Conservation (phyloP, 2,888 invertebrate genomes). For the Pseudanteris insignis region DNA sequence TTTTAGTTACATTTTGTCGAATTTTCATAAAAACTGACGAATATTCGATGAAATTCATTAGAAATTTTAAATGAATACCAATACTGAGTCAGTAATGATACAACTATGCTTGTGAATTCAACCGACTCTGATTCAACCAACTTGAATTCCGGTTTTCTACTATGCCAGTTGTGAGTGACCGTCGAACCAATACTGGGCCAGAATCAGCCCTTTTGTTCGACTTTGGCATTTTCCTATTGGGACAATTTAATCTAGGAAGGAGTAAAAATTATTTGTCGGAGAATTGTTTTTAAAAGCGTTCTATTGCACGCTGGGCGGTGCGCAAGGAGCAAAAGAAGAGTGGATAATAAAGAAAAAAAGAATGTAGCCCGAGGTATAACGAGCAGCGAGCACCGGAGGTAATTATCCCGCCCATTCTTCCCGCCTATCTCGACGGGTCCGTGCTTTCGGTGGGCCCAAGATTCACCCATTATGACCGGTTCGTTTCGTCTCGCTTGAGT, state of each 20-base stretch:
- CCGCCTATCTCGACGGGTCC: slow-evolving; percentile 59
- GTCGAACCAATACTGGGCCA: no score
- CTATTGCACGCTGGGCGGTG: slow-evolving; percentile 46
- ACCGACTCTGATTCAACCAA: no score
- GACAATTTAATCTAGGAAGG: no score
- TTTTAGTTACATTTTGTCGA: no score
- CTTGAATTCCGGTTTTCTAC: no score
- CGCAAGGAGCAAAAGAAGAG: slow-evolving; percentile 44
- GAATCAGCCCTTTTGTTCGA: slow-evolving; percentile 5
- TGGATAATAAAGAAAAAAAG: slow-evolving; percentile 45
- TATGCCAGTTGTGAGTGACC: no score
- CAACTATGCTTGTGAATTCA: no score
- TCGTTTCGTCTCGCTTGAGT: slow-evolving; percentile 47
- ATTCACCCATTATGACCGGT: slow-evolving; percentile 58
- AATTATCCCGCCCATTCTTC: slow-evolving; percentile 66
- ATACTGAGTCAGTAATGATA: no score
- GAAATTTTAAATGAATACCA: no score
- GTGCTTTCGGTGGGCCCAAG: slow-evolving; percentile 55
- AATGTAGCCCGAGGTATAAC: slow-evolving; percentile 58
- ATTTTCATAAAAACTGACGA: no score
- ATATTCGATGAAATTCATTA: no score
- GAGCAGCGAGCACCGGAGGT: slow-evolving; percentile 62
- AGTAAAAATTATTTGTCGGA: slow-evolving; percentile 40
- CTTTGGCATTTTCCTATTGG: no score
- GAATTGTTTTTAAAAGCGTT: slow-evolving; percentile 40